Base-by-base conservation (phyloP, 2,113 vertebrate species). In the Larimichthys crocea region DNA sequence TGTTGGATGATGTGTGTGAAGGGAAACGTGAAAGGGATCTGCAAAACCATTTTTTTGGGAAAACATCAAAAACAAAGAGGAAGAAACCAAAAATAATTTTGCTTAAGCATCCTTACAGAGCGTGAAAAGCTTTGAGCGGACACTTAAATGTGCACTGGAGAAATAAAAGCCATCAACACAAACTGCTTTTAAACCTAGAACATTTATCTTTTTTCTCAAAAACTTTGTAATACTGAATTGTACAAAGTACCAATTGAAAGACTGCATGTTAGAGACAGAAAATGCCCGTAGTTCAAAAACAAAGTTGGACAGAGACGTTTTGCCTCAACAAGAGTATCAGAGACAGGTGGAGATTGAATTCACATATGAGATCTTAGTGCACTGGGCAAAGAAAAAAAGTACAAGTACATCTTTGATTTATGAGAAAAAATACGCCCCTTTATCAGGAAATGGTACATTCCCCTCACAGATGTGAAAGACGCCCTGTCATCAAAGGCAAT, bases 211-310 rank as follows among this genome's bases (percentile, higher is more conserved):
- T 80, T 79, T 88, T 80, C 62, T 80, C 67, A 68, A 82, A 74
- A 87, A 74, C n/a, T 29, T 35, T 62, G 44, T 87, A 87, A 87
- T 83, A 79, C 70, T 79, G 86, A 86, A 52, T 81, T 66, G 76
- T 82, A 92, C 89, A 89, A 89, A 90, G 87, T 82, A 77, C 76
- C 74, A 82, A 73, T 55, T 76, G 75, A 83, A 65, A 84, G 77
- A 78, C 82, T 82, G 87, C 56, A 82, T 85, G 85, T 89, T 29
- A 24, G 76, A 88, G 76, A 91, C 61, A 77, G 50, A 84, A 92
- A 86, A 82, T 71, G 80, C 73, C 78, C 61, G 12, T 19, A 59
- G 76, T 83, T 88, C 57, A 82, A 84, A 85, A 82, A 68, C 56
- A 88, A 76, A 55, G 61, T 31, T 69, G 17, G 68, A 85, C 60